Evolutionary conservation across 2,113 vertebrate species (phyloP).

Genomic region (Gallinago undulata): DNA sequence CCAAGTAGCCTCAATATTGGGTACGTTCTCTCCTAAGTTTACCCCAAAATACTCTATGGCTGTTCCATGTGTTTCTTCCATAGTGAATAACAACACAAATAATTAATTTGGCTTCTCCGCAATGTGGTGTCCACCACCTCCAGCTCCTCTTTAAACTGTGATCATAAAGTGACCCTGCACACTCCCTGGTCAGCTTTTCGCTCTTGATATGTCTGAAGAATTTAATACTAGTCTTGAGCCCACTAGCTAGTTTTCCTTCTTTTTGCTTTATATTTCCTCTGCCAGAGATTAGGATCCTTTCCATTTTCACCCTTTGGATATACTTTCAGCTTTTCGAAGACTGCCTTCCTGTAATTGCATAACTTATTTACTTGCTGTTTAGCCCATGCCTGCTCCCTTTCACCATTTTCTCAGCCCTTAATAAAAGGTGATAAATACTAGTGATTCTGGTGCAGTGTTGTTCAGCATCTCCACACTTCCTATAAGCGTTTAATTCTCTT

Average conservation of each 20-base stretch:
- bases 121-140: background rate
- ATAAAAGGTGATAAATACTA: background rate
- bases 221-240: background rate
- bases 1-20: background rate
- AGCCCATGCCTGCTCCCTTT: background rate
- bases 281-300: background rate
- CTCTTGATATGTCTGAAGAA: background rate
- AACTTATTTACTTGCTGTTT: background rate
- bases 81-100: background rate
- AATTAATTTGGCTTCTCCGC: background rate
- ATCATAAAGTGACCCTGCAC: background rate
- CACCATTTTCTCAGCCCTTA: background rate
- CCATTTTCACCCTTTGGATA: background rate
- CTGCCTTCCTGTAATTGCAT: background rate
- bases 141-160: background rate
- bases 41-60: background rate
- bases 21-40: background rate
- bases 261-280: background rate
- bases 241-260: background rate
- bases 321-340: background rate
- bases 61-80: background rate
- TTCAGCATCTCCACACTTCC: background rate
- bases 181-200: background rate
- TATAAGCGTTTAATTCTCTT: background rate
- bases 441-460: background rate